These are phyloP conservation scores for Lepetodrilus schrolli DNA, from an alignment of 2,888 invertebrate genomes.

Conservation along the genomic window DNA sequence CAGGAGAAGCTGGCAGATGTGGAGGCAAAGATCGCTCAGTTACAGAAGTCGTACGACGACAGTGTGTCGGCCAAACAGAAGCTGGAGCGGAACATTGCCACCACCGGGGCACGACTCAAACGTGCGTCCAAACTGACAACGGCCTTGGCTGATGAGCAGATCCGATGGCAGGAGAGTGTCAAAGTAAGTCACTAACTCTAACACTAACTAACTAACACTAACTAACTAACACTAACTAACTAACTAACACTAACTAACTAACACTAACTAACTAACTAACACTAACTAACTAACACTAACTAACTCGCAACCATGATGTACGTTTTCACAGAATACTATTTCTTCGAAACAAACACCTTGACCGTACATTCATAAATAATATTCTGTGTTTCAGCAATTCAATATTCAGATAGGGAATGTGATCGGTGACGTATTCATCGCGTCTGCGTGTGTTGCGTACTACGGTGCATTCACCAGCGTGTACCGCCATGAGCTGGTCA, in stretches of 20 bases:
- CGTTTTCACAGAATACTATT: no score
- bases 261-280: no score
- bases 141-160: constrained; percentile 87
- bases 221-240: no score
- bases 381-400: constrained; percentile 63
- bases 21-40: constrained; percentile 81
- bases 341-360: no score
- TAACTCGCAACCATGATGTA: no score
- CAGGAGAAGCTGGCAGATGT: constrained; percentile 88
- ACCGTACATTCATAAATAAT: no score
- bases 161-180: constrained; percentile 41
- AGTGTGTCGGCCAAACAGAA: constrained; percentile 82
- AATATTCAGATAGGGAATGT: constrained; percentile 74
- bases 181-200: constrained; percentile 27
- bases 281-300: no score
- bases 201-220: no score
- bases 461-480: constrained; percentile 76
- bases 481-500: constrained; percentile 77
- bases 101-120: constrained; percentile 85
- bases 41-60: constrained; percentile 75
- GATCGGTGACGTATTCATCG: constrained; percentile 76
- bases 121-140: constrained; percentile 89
- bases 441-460: constrained; percentile 76
- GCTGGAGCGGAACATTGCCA: constrained; percentile 83
- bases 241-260: no score